These are phyloP conservation scores for Chaetura pelagica DNA, from an alignment of 2,113 vertebrate genomes.

Conservation along the genomic window DNA sequence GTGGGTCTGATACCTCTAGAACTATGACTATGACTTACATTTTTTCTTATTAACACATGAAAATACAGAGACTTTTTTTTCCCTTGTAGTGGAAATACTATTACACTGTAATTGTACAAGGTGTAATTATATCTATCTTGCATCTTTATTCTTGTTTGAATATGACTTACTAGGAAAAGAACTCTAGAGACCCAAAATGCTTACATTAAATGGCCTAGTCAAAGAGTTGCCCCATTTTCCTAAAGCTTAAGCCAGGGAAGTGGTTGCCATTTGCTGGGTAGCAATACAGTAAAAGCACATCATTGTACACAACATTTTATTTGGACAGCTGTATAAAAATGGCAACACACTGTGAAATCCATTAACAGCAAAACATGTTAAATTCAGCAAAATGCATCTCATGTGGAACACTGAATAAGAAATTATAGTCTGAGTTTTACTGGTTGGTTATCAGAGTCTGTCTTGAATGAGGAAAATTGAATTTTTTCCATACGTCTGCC, in stretches of 20 bases:
- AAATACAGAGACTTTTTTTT: not conserved
- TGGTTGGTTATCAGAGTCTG: slow-evolving; percentile 62
- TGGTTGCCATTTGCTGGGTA: slow-evolving; percentile 39
- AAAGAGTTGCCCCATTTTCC: slow-evolving; percentile 16
- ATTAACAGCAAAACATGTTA: slow-evolving; percentile 69
- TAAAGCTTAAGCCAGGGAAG: not conserved
- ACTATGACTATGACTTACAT: not conserved
- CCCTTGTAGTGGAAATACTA: not conserved
- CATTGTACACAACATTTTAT: slow-evolving; percentile 48
- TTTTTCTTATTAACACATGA: not conserved
- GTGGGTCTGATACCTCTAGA: not conserved
- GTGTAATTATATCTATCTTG: not conserved
- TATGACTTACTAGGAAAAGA: not conserved
- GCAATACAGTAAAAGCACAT: slow-evolving; percentile 40
- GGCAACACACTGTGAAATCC: slow-evolving; percentile 69
- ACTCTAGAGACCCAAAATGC: not conserved
- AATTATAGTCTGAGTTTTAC: slow-evolving; percentile 65
- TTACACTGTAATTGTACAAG: not conserved
- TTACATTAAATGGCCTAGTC: not conserved
- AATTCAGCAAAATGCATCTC: slow-evolving; percentile 68
- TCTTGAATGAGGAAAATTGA: slow-evolving; percentile 42
- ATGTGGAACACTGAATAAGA: slow-evolving; percentile 67
- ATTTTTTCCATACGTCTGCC: slow-evolving; percentile 14
- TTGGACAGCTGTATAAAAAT: slow-evolving; percentile 69
- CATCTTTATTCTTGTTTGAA: slow-evolving; percentile 29